Evolutionary conservation across 2,888 invertebrate species (phyloP).

Genomic region (Oligia fasciuncula): DNA sequence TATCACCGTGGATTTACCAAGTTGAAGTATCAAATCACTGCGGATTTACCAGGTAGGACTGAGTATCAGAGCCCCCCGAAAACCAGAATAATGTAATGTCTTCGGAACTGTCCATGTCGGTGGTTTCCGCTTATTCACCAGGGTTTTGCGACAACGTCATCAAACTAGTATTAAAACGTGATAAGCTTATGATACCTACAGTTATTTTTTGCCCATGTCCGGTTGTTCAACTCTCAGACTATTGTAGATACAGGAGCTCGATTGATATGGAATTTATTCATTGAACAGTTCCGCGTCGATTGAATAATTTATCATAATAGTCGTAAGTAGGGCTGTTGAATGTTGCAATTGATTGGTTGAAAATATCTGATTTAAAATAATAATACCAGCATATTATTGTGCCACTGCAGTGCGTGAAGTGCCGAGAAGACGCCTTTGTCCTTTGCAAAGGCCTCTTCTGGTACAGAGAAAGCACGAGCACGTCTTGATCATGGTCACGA

Average conservation of each 20-base stretch:
- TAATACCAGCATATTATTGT: background rate
- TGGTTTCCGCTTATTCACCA: slow-evolving; percentile 27
- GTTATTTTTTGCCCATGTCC: slow-evolving; percentile 55
- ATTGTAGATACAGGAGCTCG: slow-evolving; percentile 19
- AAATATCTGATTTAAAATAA: slow-evolving; percentile 11
- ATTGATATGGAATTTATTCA: slow-evolving; percentile 45
- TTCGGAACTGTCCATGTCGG: background rate
- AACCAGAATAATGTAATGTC: background rate
- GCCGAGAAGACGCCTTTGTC: background rate
- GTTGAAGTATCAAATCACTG: background rate
- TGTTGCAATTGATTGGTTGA: slow-evolving; percentile 25
- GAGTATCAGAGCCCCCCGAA: background rate
- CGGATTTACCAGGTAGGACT: background rate
- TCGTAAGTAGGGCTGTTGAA: slow-evolving; percentile 34
- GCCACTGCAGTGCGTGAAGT: background rate
- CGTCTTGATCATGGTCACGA: no score
- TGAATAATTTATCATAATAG: slow-evolving; percentile 56
- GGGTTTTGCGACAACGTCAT: slow-evolving; percentile 37
- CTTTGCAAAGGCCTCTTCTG: no score
- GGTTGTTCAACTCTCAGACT: slow-evolving; percentile 60
- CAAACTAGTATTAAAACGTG: slow-evolving; percentile 25
- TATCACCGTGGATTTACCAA: background rate
- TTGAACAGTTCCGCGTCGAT: slow-evolving; percentile 52
- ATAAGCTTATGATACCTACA: slow-evolving; percentile 5
- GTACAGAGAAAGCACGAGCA: no score